Base-by-base conservation (phyloP, 1,140 invertebrate genomes). In the Scaptomyza montana region DNA sequence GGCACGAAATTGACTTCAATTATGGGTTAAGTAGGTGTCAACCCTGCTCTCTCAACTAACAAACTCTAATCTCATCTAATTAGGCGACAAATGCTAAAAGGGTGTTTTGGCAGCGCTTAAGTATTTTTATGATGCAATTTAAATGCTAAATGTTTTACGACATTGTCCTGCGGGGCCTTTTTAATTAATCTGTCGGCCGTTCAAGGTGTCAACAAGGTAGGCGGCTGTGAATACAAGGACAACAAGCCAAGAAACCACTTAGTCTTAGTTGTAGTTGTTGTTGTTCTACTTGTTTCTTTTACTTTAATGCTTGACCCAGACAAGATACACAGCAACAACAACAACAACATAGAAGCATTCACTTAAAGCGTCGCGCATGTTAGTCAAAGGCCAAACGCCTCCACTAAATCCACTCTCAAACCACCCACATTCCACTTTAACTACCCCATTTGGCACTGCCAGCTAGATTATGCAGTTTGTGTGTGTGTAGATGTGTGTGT, bases 61-160 rank as follows among this genome's bases (percentile, higher is more conserved):
- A 62, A 62, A 69, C 75, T 53, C 81, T 80, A 86, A 85, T 86
- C 74, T 78, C 80, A 87, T 75, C 81, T 86, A 81, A 86, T 86
- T 87, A 87, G 82, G 60, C 74, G 63, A 73, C 65, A 85, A 86
- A 78, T 86, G 74, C 51, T 74, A 77, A 77, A 36, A 80, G 61
- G 60, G 36, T 21, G 12, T 47, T 56, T 66, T 28, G n/a, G 45
- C 59, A 16, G 41, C 10, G 39, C 43, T 33, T 33, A 5, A 1
- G 1, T 33, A 5, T 33, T 65, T 87, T 87, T 86, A 86, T 81
- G 82, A 77, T 67, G 75, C 82, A 87, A 86, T 86, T 86, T 87
- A 86, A 87, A 86, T 81, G 82, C 71, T 86, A 87, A 86, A 86
- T 86, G 82, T 71, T 86, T 86, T 81, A 86, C 71, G 82, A 81